phyloP scores from a whole-genome alignment of 1,140 invertebrate species.

The Drosophila lacertosa region DNA sequence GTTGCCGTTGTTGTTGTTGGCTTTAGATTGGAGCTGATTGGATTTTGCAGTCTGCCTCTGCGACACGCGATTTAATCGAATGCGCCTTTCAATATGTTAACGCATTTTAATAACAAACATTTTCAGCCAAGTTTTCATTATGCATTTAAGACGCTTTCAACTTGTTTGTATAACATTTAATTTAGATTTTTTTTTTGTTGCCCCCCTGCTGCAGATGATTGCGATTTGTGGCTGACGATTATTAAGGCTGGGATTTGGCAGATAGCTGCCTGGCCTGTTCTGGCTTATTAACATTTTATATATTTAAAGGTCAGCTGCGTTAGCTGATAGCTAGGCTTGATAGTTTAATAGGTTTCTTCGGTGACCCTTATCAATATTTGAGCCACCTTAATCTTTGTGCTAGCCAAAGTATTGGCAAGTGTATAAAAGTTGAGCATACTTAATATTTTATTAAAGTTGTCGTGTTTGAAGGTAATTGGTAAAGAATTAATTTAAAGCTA shows the following conservation, averaged over 20 bases:
- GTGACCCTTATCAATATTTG: conserved; percentile 45
- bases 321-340: conserved; percentile 21
- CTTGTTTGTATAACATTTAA: conserved; percentile 9
- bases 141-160: conserved; percentile 37
- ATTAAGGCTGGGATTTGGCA: conserved; percentile 19
- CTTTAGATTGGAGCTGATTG: conserved; percentile 56
- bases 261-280: conserved; percentile 28
- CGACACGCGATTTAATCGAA: conserved; percentile 66
- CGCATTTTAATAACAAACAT: conserved; percentile 66
- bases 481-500: too few species aligned
- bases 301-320: conserved; percentile 21
- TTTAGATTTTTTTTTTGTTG: neutral
- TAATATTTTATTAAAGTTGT: conserved; percentile 10
- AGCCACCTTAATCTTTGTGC: conserved; percentile 5
- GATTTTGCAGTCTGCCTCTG: conserved; percentile 46
- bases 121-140: conserved; percentile 44
- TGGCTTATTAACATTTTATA: conserved; percentile 34
- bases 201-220: conserved; percentile 1
- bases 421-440: neutral
- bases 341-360: conserved; percentile 41
- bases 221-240: conserved; percentile 11
- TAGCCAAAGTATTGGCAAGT: conserved; percentile 17
- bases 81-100: conserved; percentile 58
- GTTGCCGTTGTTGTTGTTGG: conserved; percentile 18
- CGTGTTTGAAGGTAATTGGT: neutral